Conservation (phyloP, 2,888 invertebrate genomes). For the Phyllotreta striolata region DNA sequence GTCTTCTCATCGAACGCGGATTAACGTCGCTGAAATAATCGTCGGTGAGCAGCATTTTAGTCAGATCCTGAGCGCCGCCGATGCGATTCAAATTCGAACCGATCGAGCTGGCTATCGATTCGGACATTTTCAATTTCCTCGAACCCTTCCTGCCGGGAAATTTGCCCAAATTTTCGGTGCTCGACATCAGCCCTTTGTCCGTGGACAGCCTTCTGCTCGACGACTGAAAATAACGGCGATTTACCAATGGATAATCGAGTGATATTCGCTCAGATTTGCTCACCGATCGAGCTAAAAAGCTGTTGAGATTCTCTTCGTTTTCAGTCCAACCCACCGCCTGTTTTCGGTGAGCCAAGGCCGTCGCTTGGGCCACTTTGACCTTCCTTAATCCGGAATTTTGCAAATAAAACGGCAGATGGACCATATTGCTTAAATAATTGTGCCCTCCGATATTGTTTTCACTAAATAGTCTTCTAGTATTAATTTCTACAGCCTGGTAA, state of each 20-base stretch:
- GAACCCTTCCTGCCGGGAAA: constrained; percentile 66
- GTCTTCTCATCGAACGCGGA: constrained; percentile 92
- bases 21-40: constrained; percentile 99
- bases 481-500: constrained; percentile 83
- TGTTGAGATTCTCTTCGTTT: constrained; percentile 66
- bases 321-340: constrained; percentile 60
- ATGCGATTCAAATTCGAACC: constrained; percentile 83
- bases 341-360: constrained; percentile 68
- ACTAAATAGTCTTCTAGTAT: constrained; percentile 84
- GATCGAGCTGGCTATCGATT: constrained; percentile 90
- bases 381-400: constrained; percentile 95
- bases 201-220: constrained; percentile 80
- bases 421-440: constrained; percentile 93
- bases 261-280: constrained; percentile 33
- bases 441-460: constrained; percentile 95
- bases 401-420: constrained; percentile 96
- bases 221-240: constrained; percentile 59
- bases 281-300: constrained; percentile 64
- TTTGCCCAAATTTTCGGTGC: constrained; percentile 76
- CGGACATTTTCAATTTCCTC: constrained; percentile 80
- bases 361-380: constrained; percentile 86
- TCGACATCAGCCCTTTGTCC: constrained; percentile 84
- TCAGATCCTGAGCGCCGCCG: constrained; percentile 72
- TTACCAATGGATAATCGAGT: background rate
- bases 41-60: constrained; percentile 91